Base-by-base conservation (phyloP, 1,140 invertebrate genomes). In the Galleria mellonella region DNA sequence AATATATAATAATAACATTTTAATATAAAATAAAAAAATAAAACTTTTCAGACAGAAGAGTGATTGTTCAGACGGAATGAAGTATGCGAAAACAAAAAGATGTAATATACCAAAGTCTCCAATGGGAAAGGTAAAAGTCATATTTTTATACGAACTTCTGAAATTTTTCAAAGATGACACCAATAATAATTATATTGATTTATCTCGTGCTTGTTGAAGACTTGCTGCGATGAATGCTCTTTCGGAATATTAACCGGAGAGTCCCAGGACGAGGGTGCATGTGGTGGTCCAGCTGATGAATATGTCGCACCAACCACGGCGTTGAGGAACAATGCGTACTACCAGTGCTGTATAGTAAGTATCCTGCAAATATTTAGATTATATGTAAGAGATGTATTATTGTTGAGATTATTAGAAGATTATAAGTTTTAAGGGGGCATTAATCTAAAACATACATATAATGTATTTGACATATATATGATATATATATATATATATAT, bases 171-270 rank as follows among this genome's bases (percentile, higher is more conserved):
- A 12, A 31, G 2, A 31, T 31, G 30, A 9, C 11, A 11, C 2
- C 12, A 11, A 4, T 33, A 33, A 33, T 7, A 33, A 2, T 33
- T 33, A 32, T 5, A 5, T n/a, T n/a, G n/a, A n/a, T n/a, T n/a
- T 38, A 11, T 10, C 30, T 23, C n/a, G 4, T 39, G 36, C 32
- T 32, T 23, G 28, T 61, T 52, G 1, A 44, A 81, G 79, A 64
- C 55, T 6, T 83, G 79, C 40, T 83, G 79, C 41, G 73, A 73
- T 9, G 79, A 83, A 43, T 83, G 79, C 44, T 58, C 70, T 0
- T 61, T 83, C 13, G 79, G 79, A 7, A 43, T 47, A 4, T 53
- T 60, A 27, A 62, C 68, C 4, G 79, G 79, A 2, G 58, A 67
- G 15, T 67, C 68, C 6, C 72, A 75, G 35, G 79, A 73, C 2